Evolutionary conservation across 2,888 invertebrate genomes (phyloP), one percentile per base, ranked within the genome.

Genomic region (Geotrupes spiniger): DNA sequence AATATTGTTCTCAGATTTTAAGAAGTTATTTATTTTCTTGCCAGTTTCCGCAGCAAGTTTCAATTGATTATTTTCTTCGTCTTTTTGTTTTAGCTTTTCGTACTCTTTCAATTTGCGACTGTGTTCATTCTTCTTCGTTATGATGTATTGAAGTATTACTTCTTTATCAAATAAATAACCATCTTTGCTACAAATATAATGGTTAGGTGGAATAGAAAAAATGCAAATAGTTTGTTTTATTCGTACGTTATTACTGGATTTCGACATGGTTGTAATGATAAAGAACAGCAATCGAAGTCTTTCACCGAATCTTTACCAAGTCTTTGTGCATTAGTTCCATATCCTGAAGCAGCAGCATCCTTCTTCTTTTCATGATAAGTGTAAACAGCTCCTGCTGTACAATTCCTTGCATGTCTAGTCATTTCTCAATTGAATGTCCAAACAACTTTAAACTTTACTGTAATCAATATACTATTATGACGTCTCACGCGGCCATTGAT

Each of bases 331-430:
- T 87, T 86, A 25, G 89, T 89, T 1, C 91, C 97, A 72, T 96
- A 99, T 4, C 98, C 98, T 9, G 96, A 95, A 5, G 89, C 86
- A 31, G 88, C 84, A 1, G 95, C 93, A 69, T 99, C 98, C 69
- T 94, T 94, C 71, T 94, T 90, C 74, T 95, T 92, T 69, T 99
- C 99, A 63, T 96, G 92, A 64, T 99, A 98, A 0, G 98, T 95
- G 70, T 99, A 99, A 6, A 98, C 97, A 5, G 97, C 92, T 46
- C 96, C 94, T 1, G 99, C 98, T 1, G 99, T 99, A 66, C 94
- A 94, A 75, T 99, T 99, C 72, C 93, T 86, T 6, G 96, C 98
- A 69, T 99, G 99, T 43, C 99, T 82, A 0, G 94, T 94, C 94
- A 94, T 94, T 59, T 42, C 46, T 31, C 31, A 46, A n/a, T 9